These are phyloP conservation scores for Liasis olivaceus DNA, from an alignment of 2,797 vertebrate genomes.

Conservation along the genomic window DNA sequence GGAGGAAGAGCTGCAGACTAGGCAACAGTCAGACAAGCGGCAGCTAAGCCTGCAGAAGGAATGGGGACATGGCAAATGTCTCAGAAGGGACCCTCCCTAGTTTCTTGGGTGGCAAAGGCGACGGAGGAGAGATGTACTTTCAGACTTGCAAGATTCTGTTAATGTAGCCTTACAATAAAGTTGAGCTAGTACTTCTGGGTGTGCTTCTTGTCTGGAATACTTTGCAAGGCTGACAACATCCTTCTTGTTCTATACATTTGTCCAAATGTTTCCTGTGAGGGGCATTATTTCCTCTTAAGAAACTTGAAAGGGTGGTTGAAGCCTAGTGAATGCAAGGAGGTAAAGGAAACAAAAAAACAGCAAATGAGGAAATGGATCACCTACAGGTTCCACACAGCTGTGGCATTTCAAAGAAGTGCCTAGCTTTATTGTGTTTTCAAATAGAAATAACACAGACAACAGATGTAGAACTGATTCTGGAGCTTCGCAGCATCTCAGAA, in stretches of 20 bases:
- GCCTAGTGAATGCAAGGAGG: background rate
- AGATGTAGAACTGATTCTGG: background rate
- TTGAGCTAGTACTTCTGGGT: background rate
- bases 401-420: background rate
- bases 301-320: background rate
- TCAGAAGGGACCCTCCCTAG: too few species aligned
- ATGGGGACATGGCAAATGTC: too few species aligned
- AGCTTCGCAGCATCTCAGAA: background rate
- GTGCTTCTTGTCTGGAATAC: background rate
- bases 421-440: background rate
- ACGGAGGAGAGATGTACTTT: too few species aligned
- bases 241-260: background rate
- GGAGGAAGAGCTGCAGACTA: background rate
- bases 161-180: background rate
- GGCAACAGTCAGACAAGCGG: background rate
- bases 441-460: background rate
- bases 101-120: too few species aligned
- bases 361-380: background rate
- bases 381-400: background rate
- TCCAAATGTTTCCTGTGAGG: background rate
- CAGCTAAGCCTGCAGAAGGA: background rate
- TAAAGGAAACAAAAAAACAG: background rate
- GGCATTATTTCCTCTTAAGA: background rate
- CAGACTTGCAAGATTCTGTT: too few species aligned
- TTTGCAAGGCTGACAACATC: background rate